Conservation (phyloP, 2,797 vertebrate genomes). For the Sebastes hubbsi region DNA sequence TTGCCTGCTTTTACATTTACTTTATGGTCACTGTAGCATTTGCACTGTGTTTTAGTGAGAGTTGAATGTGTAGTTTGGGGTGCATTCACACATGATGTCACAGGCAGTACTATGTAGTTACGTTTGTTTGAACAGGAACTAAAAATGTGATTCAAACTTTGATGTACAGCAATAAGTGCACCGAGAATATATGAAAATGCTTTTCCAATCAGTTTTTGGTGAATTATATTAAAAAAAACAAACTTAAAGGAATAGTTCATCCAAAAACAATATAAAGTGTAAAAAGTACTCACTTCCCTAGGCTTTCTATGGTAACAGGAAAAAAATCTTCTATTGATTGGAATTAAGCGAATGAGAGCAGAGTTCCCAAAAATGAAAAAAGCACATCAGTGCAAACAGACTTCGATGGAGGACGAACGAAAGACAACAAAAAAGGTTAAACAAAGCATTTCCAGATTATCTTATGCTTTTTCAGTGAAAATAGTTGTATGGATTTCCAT, state of each 20-base stretch:
- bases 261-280: background rate
- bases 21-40: slow-evolving; percentile 21
- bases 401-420: background rate
- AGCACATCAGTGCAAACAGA: background rate
- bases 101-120: background rate
- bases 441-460: background rate
- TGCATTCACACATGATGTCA: slow-evolving; percentile 47
- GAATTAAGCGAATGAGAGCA: background rate
- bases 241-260: background rate
- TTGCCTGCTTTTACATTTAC: slow-evolving; percentile 61
- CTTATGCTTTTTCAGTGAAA: background rate
- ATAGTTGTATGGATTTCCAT: background rate
- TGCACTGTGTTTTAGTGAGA: slow-evolving; percentile 22
- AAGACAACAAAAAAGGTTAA: background rate
- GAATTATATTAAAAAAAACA: background rate
- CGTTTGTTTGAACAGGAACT: background rate
- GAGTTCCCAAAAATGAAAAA: background rate
- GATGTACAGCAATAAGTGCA: no score
- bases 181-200: background rate
- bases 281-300: background rate
- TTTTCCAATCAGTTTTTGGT: background rate
- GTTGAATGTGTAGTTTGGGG: slow-evolving; percentile 38
- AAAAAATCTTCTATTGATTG: background rate
- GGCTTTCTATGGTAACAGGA: background rate
- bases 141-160: background rate